Percentiles rank a stretch among this genome's conserved stretches.
Evolutionary conservation across 2,888 invertebrate genomes (phyloP).

Genomic region (Deilephila porcellus): DNA sequence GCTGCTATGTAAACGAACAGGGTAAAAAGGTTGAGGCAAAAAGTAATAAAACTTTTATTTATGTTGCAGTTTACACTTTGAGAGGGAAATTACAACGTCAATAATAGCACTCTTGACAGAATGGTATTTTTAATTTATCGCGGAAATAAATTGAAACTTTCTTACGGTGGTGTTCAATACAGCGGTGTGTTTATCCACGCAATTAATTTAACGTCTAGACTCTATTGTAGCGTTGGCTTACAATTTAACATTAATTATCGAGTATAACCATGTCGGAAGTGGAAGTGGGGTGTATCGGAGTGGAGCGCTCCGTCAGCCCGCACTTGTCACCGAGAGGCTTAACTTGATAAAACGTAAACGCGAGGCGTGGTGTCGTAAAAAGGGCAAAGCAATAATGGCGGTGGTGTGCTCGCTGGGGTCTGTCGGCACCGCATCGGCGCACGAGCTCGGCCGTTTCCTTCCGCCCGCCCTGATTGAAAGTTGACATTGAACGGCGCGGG

Average conservation of each 20-base stretch:
- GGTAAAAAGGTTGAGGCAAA: constrained; percentile 68
- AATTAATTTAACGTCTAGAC: constrained; percentile 32
- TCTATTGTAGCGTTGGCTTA: constrained; percentile 27
- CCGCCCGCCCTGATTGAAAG: constrained; percentile 80
- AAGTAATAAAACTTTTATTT: constrained; percentile 72
- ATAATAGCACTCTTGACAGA: constrained; percentile 38
- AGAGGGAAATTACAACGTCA: constrained; percentile 52
- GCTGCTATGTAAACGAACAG: constrained; percentile 75
- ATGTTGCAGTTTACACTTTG: constrained; percentile 38
- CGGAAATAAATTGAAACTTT: constrained; percentile 29
- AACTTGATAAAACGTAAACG: constrained; percentile 72
- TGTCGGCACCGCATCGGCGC: constrained; percentile 63
- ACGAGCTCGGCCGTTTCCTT: constrained; percentile 74
- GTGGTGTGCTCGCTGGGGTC: constrained; percentile 49
- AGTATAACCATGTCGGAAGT: constrained; percentile 42
- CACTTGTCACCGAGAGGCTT: constrained; percentile 63
- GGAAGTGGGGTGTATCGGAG: constrained; percentile 37
- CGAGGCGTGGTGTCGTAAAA: constrained; percentile 65
- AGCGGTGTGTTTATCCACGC: constrained; percentile 18
- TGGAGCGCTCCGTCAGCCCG: constrained; percentile 57
- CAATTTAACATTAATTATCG: constrained; percentile 40
- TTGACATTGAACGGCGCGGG: constrained; percentile 80
- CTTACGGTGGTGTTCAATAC: constrained; percentile 26
- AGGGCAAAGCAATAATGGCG: constrained; percentile 71
- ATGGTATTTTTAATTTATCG: constrained; percentile 40